Evolutionary conservation across 2,113 vertebrate genomes (phyloP).

Genomic region (Cochlearius cochlearius): DNA sequence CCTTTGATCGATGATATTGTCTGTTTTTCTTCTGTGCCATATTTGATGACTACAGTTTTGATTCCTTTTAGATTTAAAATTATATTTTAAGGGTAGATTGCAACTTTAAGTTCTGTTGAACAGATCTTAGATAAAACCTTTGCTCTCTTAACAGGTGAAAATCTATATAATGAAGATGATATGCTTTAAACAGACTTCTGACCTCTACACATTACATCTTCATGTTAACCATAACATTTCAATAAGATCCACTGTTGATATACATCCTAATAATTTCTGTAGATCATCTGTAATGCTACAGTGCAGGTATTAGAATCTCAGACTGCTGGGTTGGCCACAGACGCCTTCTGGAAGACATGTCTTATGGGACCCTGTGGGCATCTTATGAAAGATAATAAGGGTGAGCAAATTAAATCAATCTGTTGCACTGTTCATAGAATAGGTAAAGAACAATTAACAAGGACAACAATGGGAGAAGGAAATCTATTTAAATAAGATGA

Average conservation of each 20-base stretch:
- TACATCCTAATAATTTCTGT: not conserved
- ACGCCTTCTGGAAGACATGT: not conserved
- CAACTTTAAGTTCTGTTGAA: not conserved
- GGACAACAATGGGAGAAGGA: not conserved
- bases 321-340: not conserved
- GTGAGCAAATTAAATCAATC: not conserved
- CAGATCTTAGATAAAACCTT: not conserved
- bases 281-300: not conserved
- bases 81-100: not conserved
- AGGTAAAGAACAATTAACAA: not conserved
- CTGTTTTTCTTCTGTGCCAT: not conserved
- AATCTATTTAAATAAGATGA: not conserved
- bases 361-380: not conserved
- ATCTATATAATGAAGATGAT: not conserved
- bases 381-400: not conserved
- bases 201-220: not conserved
- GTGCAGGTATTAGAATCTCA: not conserved
- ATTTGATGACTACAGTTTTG: not conserved
- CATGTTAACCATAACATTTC: not conserved
- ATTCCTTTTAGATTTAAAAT: not conserved
- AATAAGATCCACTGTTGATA: not conserved
- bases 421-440: not conserved
- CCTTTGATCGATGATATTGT: not conserved
- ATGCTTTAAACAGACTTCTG: not conserved
- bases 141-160: not conserved